Percentiles rank a stretch among this genome's conserved stretches.
Evolutionary conservation across 2,113 vertebrate genomes (phyloP).

Genomic region (Tenrec ecaudatus): DNA sequence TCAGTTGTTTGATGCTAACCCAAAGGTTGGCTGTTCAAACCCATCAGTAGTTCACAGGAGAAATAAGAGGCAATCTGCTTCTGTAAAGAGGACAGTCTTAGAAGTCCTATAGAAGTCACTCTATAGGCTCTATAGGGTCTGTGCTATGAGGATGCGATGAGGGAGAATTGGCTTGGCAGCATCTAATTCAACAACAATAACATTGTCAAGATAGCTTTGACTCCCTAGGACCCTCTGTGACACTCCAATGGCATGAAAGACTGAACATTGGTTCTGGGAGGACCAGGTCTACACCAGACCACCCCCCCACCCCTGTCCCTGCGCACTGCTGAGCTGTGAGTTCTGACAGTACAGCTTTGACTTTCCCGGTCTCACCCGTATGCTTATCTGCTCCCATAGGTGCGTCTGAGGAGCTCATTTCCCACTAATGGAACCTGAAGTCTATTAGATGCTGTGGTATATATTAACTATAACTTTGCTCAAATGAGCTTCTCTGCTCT

Average conservation of each 20-base stretch:
- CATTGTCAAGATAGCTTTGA: not conserved
- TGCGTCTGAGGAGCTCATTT: not conserved
- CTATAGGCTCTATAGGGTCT: not conserved
- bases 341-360: not conserved
- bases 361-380: not conserved
- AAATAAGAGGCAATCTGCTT: not conserved
- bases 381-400: not conserved
- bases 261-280: not conserved
- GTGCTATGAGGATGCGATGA: not conserved
- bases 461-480: not conserved
- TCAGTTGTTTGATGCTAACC: not conserved
- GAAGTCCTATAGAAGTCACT: not conserved
- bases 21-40: not conserved
- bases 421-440: not conserved
- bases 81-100: not conserved
- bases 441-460: not conserved
- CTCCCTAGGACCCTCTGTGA: too few relatives aligned
- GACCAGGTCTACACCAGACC: not conserved
- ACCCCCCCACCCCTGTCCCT: accelerated
- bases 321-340: not conserved
- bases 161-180: not conserved
- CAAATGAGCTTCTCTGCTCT: not conserved
- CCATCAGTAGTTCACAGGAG: not conserved
- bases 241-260: not conserved
- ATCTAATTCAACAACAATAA: not conserved